phyloP scores from a whole-genome alignment of 2,888 invertebrate genomes.

The Heteropelma amictum region DNA sequence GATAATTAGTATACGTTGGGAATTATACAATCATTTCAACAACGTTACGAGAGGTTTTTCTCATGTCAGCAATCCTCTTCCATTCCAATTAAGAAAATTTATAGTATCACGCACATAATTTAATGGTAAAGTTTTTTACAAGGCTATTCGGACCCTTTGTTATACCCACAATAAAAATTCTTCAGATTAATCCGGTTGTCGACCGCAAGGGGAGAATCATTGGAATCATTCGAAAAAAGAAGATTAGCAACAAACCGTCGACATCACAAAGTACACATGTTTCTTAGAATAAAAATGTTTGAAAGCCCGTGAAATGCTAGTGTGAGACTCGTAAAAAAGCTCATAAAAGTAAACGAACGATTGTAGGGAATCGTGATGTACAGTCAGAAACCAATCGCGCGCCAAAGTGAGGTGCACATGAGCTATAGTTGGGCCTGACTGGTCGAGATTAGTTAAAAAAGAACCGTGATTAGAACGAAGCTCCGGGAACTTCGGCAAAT shows the following conservation, averaged over 20 bases:
- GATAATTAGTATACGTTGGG: too few species aligned
- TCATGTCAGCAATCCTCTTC: too few species aligned
- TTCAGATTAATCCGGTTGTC: too few species aligned
- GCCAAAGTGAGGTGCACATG: conserved; percentile 18
- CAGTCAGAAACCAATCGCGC: neutral
- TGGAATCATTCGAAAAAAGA: too few species aligned
- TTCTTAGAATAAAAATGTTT: neutral
- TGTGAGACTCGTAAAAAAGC: neutral
- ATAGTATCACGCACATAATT: too few species aligned
- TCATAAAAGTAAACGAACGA: neutral
- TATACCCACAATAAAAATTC: too few species aligned
- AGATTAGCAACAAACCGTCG: neutral
- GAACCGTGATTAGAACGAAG: conserved; percentile 53
- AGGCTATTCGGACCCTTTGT: too few species aligned
- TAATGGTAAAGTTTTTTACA: too few species aligned
- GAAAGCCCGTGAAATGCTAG: neutral
- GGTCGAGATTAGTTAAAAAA: conserved; percentile 25
- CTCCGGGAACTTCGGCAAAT: conserved; percentile 71
- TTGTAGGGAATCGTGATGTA: conserved; percentile 13
- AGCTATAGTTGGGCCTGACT: conserved; percentile 42
- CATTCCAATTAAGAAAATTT: too few species aligned
- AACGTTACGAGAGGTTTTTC: too few species aligned
- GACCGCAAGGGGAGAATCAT: neutral
- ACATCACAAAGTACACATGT: neutral
- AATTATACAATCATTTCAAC: too few species aligned